A percentile compares a stretch with the other conserved stretches of the same genome.
Evolutionary conservation across 2,888 invertebrate genomes (phyloP).

Genomic region (Desoria tigrina): DNA sequence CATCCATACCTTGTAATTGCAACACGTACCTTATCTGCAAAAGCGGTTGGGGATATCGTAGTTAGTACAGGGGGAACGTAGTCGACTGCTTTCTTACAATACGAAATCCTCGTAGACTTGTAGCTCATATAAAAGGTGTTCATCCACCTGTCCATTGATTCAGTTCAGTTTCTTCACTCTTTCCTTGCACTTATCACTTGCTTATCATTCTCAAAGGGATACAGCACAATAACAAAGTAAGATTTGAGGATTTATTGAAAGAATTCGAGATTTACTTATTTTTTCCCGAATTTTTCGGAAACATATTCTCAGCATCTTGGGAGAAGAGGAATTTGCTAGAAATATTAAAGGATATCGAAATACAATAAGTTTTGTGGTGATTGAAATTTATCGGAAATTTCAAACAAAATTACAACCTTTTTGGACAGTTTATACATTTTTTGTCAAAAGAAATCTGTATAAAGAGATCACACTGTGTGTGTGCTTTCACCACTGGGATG

Average conservation of each 20-base stretch:
- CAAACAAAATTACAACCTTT: no score
- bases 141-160: slow-evolving; percentile 53
- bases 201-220: slow-evolving; percentile 33
- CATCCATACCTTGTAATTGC: no score
- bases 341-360: no score
- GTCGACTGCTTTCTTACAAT: not conserved
- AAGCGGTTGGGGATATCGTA: slow-evolving; percentile 14
- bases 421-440: no score
- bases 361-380: no score
- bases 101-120: slow-evolving; percentile 21
- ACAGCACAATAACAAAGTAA: not conserved
- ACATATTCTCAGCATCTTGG: not conserved
- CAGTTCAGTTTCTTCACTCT: slow-evolving; percentile 48
- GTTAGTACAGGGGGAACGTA: no score
- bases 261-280: not conserved
- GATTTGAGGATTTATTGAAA: no score
- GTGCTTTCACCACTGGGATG: no score
- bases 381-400: no score
- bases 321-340: no score
- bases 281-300: slow-evolving; percentile 13
- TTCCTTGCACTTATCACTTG: slow-evolving; percentile 16
- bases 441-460: no score
- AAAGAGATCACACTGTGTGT: no score
- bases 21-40: not conserved
- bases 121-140: slow-evolving; percentile 52